Evolutionary conservation across 1,140 invertebrate species (phyloP).

Genomic region (Apis mellifera): DNA sequence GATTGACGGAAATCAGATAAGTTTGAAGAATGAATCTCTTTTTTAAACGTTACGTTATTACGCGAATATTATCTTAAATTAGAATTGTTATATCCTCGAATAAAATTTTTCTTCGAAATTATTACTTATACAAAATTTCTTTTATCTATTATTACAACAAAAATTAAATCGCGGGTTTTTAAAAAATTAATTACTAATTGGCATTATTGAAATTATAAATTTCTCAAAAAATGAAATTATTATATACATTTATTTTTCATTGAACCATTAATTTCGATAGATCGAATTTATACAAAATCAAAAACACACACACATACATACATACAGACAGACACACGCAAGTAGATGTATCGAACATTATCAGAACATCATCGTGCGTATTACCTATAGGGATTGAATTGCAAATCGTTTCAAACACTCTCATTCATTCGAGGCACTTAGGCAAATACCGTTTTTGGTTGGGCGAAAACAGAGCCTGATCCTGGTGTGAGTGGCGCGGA

Average conservation of each 20-base stretch:
- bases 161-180: too few species aligned
- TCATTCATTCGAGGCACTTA: neutral
- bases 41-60: neutral
- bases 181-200: too few species aligned
- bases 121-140: too few species aligned
- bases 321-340: too few species aligned
- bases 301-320: too few species aligned
- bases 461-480: neutral
- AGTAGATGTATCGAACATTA: neutral
- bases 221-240: too few species aligned
- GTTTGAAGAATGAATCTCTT: neutral
- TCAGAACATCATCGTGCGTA: neutral
- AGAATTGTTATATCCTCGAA: neutral
- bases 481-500: slow-evolving; percentile 9
- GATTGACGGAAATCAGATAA: neutral
- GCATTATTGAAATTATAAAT: too few species aligned
- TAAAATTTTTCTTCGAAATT: neutral
- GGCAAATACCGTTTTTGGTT: neutral
- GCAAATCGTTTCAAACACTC: neutral
- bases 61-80: neutral
- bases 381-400: neutral
- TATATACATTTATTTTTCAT: neutral
- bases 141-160: too few species aligned
- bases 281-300: neutral
- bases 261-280: neutral